Conservation (phyloP, 1,140 invertebrate species). For the Maniola jurtina region DNA sequence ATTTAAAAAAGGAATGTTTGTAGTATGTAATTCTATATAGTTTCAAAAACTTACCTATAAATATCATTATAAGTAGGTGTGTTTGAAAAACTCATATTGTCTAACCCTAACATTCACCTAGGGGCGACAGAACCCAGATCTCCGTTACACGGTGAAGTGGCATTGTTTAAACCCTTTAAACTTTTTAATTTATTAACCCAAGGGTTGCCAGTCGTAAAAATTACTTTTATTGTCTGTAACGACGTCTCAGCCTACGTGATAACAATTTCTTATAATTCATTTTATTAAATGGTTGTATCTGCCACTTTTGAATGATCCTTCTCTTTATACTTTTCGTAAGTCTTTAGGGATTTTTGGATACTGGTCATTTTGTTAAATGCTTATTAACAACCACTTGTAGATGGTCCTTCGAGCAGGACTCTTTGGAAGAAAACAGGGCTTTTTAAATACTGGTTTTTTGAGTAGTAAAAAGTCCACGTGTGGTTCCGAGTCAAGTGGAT, state of each 20-base stretch:
- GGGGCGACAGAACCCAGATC: constrained; percentile 59
- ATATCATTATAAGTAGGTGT: neutral
- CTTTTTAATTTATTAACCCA: constrained; percentile 74
- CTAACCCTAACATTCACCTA: constrained; percentile 47
- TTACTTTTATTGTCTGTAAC: constrained; percentile 76
- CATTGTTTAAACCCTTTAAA: constrained; percentile 67
- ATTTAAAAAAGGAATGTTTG: too few species aligned
- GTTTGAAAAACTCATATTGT: neutral
- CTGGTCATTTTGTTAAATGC: constrained; percentile 42
- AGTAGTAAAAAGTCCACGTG: constrained; percentile 33
- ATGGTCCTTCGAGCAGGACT: constrained; percentile 27
- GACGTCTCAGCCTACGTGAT: constrained; percentile 74
- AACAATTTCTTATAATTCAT: constrained; percentile 73
- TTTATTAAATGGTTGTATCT: constrained; percentile 34
- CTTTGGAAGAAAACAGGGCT: neutral
- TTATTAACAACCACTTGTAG: constrained; percentile 25
- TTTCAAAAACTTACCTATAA: neutral
- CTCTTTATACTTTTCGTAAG: neutral
- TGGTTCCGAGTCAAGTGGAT: constrained; percentile 61
- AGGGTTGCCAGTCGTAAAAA: constrained; percentile 73
- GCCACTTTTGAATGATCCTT: constrained; percentile 37
- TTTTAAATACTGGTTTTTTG: neutral
- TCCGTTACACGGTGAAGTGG: constrained; percentile 56
- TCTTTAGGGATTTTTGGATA: neutral
- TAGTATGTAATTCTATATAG: neutral